These are phyloP conservation scores for Actinostola sp. DNA, from an alignment of 92 coral and sea anemone genomes.

Conservation along the genomic window DNA sequence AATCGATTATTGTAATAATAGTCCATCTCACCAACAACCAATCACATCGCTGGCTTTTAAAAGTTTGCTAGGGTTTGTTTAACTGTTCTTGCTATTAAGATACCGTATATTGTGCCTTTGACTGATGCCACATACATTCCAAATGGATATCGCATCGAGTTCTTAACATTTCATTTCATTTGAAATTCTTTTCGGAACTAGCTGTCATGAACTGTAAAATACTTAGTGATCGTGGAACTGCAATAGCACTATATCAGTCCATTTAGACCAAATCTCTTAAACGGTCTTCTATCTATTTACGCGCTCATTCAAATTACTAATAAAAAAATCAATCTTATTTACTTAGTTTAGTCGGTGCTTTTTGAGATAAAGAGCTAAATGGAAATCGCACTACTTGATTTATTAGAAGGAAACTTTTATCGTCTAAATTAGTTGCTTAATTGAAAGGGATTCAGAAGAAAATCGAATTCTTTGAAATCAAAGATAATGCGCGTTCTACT, in stretches of 20 bases:
- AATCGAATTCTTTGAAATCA: too few relatives aligned
- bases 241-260: constrained; percentile 9
- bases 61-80: constrained; percentile 17
- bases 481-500: too few relatives aligned
- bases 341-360: constrained; percentile 14
- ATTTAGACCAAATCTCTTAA: constrained; percentile 27
- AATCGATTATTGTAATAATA: neutral
- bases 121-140: neutral
- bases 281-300: constrained; percentile 13
- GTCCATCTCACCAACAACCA: constrained; percentile 1
- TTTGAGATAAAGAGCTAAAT: neutral
- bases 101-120: neutral
- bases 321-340: constrained; percentile 4
- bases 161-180: constrained; percentile 18
- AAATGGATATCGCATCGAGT: constrained; percentile 1
- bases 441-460: too few relatives aligned
- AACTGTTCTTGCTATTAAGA: constrained; percentile 4
- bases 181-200: constrained; percentile 27
- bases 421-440: neutral
- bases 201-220: constrained; percentile 8
- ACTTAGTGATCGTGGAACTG: constrained; percentile 1
- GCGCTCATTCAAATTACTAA: constrained; percentile 18
- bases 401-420: neutral
- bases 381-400: neutral
- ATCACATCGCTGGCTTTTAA: neutral